phyloP scores from a whole-genome alignment of 2,113 vertebrate species.

The Chloroceryle aenea region DNA sequence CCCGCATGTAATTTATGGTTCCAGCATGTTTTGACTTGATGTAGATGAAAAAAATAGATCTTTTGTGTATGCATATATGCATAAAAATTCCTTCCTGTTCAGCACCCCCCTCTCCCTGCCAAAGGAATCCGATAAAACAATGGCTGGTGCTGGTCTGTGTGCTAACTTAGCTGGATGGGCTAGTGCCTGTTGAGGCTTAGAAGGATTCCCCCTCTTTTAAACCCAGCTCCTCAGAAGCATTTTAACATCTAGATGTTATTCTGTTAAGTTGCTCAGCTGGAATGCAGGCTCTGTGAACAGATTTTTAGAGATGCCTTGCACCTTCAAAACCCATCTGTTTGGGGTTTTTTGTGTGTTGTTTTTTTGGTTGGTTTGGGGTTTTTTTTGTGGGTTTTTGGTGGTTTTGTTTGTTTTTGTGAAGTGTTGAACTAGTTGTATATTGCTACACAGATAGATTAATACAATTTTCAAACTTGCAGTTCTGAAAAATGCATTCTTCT shows the following conservation, averaged over 20 bases:
- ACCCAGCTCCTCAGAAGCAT: neutral
- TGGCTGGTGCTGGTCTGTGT: neutral
- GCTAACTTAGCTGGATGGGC: neutral
- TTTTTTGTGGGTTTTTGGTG: neutral
- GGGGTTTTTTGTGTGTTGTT: neutral
- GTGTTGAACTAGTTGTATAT: neutral
- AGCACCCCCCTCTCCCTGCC: rapidly evolving
- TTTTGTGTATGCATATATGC: conserved; percentile 43
- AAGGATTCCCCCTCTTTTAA: neutral
- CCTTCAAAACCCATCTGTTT: neutral
- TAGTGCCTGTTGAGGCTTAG: neutral
- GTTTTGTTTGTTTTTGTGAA: neutral
- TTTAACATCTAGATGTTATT: neutral
- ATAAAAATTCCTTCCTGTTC: conserved; percentile 55
- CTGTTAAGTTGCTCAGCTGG: neutral
- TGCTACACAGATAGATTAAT: neutral
- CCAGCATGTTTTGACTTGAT: conserved; percentile 59
- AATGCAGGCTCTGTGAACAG: neutral
- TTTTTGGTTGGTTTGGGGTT: neutral
- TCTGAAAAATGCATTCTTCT: neutral
- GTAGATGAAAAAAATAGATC: conserved; percentile 33
- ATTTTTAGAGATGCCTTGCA: neutral
- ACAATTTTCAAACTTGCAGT: neutral
- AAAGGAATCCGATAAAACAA: conserved; percentile 31
- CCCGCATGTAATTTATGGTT: conserved; percentile 49